phyloP scores from a whole-genome alignment of 1,140 invertebrate genomes.

The Popillia japonica region DNA sequence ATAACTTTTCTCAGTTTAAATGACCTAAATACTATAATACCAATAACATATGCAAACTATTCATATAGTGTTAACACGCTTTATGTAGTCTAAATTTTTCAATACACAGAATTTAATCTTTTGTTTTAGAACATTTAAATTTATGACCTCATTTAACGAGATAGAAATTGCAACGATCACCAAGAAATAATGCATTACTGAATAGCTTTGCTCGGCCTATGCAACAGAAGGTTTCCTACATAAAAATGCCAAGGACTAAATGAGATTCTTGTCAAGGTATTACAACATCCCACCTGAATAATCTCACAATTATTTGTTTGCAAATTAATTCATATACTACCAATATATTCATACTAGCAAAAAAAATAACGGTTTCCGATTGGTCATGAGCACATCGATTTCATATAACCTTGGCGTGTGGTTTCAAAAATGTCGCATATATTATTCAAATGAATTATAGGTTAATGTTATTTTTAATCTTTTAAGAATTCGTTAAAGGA shows the following conservation, averaged over 20 bases:
- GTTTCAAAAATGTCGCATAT: background rate
- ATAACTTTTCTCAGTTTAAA: no score
- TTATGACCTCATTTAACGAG: no score
- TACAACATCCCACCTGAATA: slow-evolving; percentile 4
- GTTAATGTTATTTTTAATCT: slow-evolving; percentile 1
- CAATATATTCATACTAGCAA: background rate
- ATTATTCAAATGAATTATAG: background rate
- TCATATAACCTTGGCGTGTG: background rate
- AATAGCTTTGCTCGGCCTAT: no score
- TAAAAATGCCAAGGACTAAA: slow-evolving; percentile 15
- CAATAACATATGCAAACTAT: no score
- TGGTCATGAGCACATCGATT: background rate
- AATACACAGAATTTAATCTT: no score
- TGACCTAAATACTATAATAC: no score
- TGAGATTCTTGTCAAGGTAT: background rate
- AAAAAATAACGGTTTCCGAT: background rate
- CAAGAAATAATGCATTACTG: no score
- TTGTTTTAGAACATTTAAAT: no score
- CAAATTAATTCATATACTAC: background rate
- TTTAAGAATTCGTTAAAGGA: background rate
- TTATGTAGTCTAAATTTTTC: no score
- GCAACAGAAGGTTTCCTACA: background rate
- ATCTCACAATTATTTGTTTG: background rate
- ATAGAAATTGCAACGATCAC: no score
- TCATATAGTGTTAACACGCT: no score